Conservation (phyloP, 37 sponge, comb jelly and placozoan genomes). For the Hexactinellida sp. region DNA sequence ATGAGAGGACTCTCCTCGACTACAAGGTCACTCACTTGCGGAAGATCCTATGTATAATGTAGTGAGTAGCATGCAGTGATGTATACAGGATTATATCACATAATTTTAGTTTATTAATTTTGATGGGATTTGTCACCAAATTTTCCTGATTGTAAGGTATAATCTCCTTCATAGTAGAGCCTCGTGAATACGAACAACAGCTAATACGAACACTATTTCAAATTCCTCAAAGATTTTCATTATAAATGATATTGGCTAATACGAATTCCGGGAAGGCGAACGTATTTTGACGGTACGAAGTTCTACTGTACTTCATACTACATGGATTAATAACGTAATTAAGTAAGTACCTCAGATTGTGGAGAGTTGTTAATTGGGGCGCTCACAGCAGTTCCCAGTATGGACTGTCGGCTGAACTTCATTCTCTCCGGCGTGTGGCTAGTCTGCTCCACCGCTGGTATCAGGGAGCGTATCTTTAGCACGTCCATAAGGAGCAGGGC, state of each 20-base stretch:
- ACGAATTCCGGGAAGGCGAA: neutral
- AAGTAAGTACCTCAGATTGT: neutral
- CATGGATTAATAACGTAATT: neutral
- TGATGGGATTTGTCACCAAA: too few relatives aligned
- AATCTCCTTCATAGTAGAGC: too few relatives aligned
- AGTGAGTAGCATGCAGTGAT: neutral
- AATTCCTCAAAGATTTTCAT: too few relatives aligned
- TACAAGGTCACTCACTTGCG: neutral
- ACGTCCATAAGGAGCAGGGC: constrained; percentile 50
- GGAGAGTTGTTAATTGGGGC: neutral
- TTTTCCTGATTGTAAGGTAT: too few relatives aligned
- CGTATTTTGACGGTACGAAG: neutral
- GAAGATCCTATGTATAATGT: neutral
- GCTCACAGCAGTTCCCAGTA: neutral
- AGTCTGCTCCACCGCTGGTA: neutral
- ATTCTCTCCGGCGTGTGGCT: neutral
- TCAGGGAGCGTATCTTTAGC: constrained; percentile 1
- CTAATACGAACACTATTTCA: too few relatives aligned
- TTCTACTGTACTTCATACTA: neutral
- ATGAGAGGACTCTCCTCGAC: neutral
- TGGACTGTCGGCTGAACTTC: neutral
- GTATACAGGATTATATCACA: too few relatives aligned
- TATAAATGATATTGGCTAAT: too few relatives aligned
- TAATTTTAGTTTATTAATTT: too few relatives aligned
- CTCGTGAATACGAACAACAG: too few relatives aligned